Conservation (phyloP, 1,140 invertebrate genomes). For the Philotrypesis tridentata region DNA sequence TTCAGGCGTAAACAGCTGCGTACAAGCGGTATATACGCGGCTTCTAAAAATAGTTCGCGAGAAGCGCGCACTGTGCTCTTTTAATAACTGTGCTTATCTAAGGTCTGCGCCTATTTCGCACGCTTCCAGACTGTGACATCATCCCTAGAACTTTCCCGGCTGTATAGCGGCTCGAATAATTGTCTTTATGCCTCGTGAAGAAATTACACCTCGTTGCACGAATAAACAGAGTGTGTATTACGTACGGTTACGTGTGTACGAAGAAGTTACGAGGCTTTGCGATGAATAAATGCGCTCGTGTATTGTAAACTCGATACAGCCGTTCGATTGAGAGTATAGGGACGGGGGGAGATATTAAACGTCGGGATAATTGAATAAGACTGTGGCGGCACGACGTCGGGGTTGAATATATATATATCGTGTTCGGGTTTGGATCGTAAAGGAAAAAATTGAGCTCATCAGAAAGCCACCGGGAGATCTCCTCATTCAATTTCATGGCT, state of each 20-base stretch:
- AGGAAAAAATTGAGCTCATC: neutral
- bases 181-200: neutral
- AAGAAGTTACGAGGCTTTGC: no score
- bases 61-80: neutral
- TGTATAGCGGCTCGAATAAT: neutral
- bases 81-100: neutral
- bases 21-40: no score
- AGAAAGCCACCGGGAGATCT: neutral
- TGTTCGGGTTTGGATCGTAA: neutral
- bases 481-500: constrained; percentile 41
- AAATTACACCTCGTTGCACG: neutral
- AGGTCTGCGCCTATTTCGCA: neutral
- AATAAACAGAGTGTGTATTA: neutral
- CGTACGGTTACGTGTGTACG: no score
- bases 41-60: no score
- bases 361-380: neutral
- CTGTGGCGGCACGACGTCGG: neutral
- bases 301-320: neutral
- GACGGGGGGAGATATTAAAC: neutral
- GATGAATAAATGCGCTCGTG: neutral
- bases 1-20: no score
- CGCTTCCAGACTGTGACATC: constrained; percentile 12
- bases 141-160: neutral
- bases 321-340: neutral
- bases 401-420: neutral